phyloP scores from a whole-genome alignment of 1,140 invertebrate genomes.

The Lordiphosa stackelbergi region DNA sequence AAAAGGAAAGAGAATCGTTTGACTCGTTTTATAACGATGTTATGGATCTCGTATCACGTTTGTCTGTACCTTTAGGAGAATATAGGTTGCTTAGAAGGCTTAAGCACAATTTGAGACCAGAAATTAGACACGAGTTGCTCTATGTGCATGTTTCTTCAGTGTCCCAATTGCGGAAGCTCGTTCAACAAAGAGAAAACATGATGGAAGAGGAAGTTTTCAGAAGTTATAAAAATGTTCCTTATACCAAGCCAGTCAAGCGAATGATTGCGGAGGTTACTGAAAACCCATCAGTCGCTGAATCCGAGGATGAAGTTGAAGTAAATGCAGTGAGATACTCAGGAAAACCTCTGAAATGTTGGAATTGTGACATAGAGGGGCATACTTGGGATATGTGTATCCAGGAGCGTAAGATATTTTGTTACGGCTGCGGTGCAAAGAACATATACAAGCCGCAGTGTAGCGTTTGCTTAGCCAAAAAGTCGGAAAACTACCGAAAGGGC shows the following conservation, averaged over 20 bases:
- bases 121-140: too few relatives aligned
- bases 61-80: too few relatives aligned
- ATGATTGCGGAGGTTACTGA: neutral
- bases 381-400: slow-evolving; percentile 7
- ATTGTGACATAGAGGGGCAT: neutral
- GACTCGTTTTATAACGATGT: too few relatives aligned
- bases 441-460: slow-evolving; percentile 18
- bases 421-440: neutral
- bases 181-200: neutral
- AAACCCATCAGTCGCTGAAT: neutral
- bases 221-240: neutral
- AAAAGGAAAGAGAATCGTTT: too few relatives aligned
- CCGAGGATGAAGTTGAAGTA: neutral
- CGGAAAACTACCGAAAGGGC: slow-evolving; percentile 6
- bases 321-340: too few relatives aligned
- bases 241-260: too few relatives aligned
- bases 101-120: neutral
- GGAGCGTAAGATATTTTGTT: too few relatives aligned
- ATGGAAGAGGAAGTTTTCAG: neutral
- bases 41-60: too few relatives aligned
- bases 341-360: too few relatives aligned
- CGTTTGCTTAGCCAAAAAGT: neutral
- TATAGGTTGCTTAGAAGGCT: too few relatives aligned
- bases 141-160: neutral
- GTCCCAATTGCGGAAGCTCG: neutral